A percentile compares a stretch with the other conserved stretches of the same genome.
These are phyloP conservation scores for silkworm (Bombyx mori) DNA, from an alignment of 1,140 invertebrate species.

Conservation along the genomic window DNA sequence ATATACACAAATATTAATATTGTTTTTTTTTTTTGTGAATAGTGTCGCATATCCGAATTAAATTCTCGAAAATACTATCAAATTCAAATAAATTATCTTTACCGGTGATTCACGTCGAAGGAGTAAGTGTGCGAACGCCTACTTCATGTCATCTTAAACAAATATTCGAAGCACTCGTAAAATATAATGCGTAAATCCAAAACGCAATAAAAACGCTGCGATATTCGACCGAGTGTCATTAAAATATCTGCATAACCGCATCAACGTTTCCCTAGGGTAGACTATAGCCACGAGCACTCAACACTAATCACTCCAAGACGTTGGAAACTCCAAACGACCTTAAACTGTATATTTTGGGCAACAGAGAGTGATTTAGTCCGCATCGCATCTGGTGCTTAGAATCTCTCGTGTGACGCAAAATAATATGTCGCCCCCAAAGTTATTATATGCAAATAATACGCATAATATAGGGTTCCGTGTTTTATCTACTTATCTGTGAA, in stretches of 20 bases:
- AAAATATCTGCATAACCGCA: constrained; percentile 59
- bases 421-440: constrained; percentile 53
- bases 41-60: no score
- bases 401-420: not conserved
- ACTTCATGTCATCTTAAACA: no score
- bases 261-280: constrained; percentile 36
- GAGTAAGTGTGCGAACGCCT: no score
- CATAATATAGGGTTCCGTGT: constrained; percentile 65
- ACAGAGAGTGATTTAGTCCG: constrained; percentile 13
- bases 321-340: no score
- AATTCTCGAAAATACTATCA: no score
- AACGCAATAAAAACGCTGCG: constrained; percentile 22
- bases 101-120: no score
- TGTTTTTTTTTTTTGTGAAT: no score
- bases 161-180: not conserved
- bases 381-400: not conserved
- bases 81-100: no score
- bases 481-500: constrained; percentile 70
- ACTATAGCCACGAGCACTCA: no score
- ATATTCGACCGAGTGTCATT: constrained; percentile 39
- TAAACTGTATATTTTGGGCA: no score
- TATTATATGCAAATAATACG: constrained; percentile 68
- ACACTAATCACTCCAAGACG: no score
- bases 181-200: not conserved
- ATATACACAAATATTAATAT: no score